Percentiles rank a stretch among this genome's conserved stretches.
phyloP scores from a whole-genome alignment of 2,888 invertebrate genomes.

The Heliconius aoede region DNA sequence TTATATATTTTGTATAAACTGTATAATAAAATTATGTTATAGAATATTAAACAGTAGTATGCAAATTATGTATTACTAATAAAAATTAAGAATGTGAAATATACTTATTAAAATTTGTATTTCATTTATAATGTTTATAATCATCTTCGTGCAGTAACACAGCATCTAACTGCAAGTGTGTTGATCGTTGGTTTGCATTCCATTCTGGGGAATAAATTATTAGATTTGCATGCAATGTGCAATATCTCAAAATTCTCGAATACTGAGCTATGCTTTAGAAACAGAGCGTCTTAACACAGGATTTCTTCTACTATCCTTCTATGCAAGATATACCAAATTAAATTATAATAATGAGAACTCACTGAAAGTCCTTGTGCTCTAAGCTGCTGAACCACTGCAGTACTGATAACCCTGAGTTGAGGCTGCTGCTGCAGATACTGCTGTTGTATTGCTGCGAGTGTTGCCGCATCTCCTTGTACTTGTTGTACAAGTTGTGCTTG shows the following conservation, averaged over 20 bases:
- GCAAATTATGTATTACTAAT: no score
- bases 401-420: conserved; percentile 84
- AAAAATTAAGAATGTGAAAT: no score
- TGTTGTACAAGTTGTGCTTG: conserved; percentile 67
- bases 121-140: no score
- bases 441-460: conserved; percentile 78
- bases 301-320: background rate
- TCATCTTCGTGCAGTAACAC: no score
- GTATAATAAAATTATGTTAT: no score
- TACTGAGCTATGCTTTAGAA: background rate
- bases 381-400: conserved; percentile 84
- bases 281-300: background rate
- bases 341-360: conserved; percentile 51
- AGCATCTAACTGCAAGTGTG: no score
- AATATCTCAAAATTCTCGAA: background rate
- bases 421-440: conserved; percentile 80
- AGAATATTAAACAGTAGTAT: no score
- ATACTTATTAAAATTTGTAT: no score
- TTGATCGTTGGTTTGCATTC: no score
- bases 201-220: no score
- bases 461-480: conserved; percentile 76
- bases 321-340: background rate
- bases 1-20: no score
- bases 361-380: conserved; percentile 81
- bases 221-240: background rate